A percentile compares a stretch with the other conserved stretches of the same genome.
These are phyloP conservation scores for Rhinoderma darwinii DNA, from an alignment of 2,113 vertebrate species.

Conservation along the genomic window DNA sequence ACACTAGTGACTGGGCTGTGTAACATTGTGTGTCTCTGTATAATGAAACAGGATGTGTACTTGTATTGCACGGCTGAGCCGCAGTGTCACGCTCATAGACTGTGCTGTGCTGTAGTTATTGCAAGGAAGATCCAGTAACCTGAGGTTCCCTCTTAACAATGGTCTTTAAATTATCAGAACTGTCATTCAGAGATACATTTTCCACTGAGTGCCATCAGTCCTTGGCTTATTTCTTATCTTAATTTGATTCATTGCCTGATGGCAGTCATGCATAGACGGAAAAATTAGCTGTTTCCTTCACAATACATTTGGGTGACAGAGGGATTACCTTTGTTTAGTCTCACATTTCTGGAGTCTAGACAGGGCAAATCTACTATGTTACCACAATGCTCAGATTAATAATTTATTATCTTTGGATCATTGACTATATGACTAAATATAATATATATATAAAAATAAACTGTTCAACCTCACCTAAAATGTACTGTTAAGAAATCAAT, in stretches of 20 bases:
- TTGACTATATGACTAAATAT: conserved; percentile 58
- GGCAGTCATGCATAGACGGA: conserved; percentile 59
- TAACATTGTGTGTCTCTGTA: neutral
- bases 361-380: conserved; percentile 59
- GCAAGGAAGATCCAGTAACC: conserved; percentile 25
- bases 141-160: conserved; percentile 59
- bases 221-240: conserved; percentile 59
- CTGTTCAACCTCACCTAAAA: conserved; percentile 52
- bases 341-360: conserved; percentile 61
- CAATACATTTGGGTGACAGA: conserved; percentile 60
- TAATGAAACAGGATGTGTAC: neutral
- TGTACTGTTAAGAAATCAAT: conserved; percentile 19
- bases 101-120: conserved; percentile 44
- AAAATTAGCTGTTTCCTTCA: conserved; percentile 63
- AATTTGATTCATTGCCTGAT: conserved; percentile 62
- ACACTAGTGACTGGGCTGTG: neutral
- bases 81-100: conserved; percentile 35
- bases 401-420: conserved; percentile 59
- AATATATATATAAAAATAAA: conserved; percentile 55
- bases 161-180: conserved; percentile 61
- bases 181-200: conserved; percentile 64
- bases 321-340: conserved; percentile 60
- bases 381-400: conserved; percentile 64
- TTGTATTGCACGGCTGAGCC: neutral
- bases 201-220: conserved; percentile 62